phyloP scores from a whole-genome alignment of 2,797 vertebrate species.

The Falco rusticolus region DNA sequence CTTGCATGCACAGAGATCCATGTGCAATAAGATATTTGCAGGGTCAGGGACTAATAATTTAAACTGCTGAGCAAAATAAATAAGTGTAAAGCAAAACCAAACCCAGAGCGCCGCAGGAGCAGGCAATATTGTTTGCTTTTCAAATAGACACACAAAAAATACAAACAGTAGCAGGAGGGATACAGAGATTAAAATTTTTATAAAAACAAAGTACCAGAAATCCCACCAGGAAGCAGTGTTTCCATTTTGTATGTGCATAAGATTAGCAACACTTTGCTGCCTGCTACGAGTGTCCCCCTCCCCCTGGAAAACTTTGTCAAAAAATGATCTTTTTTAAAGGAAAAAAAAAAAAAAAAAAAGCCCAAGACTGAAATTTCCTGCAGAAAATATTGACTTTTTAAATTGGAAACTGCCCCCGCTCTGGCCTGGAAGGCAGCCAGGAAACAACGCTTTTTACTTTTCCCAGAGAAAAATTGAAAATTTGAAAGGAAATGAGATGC shows the following conservation, averaged over 20 bases:
- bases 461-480: background rate
- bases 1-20: background rate
- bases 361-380: background rate
- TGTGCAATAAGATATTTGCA: constrained; percentile 16
- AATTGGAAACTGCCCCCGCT: background rate
- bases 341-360: too few species aligned
- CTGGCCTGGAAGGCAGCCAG: background rate
- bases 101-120: constrained; percentile 6
- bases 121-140: constrained; percentile 63
- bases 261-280: constrained; percentile 49
- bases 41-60: constrained; percentile 59
- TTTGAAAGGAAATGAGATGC: background rate
- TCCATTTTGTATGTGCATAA: constrained; percentile 30
- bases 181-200: constrained; percentile 57
- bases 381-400: background rate
- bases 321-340: background rate
- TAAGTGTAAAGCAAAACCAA: constrained; percentile 50
- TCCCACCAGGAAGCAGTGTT: constrained; percentile 48
- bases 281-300: background rate
- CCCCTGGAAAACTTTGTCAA: background rate
- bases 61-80: constrained; percentile 63
- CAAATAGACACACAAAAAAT: constrained; percentile 61
- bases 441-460: background rate
- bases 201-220: constrained; percentile 48
- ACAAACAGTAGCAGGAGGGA: constrained; percentile 69